These are phyloP conservation scores for Troides aeacus DNA, from an alignment of 2,888 invertebrate species.

Conservation along the genomic window DNA sequence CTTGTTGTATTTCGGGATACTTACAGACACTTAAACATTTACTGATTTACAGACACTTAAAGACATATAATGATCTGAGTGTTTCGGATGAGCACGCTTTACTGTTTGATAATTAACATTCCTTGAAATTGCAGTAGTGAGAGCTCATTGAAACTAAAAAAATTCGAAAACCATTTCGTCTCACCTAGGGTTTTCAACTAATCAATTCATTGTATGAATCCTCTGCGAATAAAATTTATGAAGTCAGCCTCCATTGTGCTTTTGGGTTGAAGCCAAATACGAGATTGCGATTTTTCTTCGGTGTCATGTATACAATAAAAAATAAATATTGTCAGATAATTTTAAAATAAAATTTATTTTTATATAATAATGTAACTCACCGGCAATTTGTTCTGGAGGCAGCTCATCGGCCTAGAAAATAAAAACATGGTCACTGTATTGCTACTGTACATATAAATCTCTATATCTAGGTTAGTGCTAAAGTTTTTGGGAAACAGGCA, in stretches of 20 bases:
- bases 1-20: too few relatives aligned
- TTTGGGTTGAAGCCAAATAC: constrained; percentile 57
- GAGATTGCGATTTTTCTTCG: constrained; percentile 50
- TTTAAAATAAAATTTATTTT: constrained; percentile 29
- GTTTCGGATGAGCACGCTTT: too few relatives aligned
- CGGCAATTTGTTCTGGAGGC: constrained; percentile 94
- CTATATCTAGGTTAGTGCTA: constrained; percentile 30
- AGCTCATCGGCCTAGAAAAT: constrained; percentile 91
- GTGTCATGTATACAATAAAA: constrained; percentile 25
- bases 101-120: too few relatives aligned
- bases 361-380: constrained; percentile 75
- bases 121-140: too few relatives aligned
- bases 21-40: too few relatives aligned
- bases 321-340: constrained; percentile 35
- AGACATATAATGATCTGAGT: too few relatives aligned
- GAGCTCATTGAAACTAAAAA: too few relatives aligned
- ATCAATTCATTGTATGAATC: constrained; percentile 51
- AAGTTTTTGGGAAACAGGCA: constrained; percentile 45
- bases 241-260: constrained; percentile 56
- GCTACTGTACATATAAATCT: neutral
- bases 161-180: constrained; percentile 47
- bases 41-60: too few relatives aligned
- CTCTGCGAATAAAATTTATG: constrained; percentile 55
- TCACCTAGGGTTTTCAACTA: constrained; percentile 51
- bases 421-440: constrained; percentile 29